Conservation (phyloP, 2,888 invertebrate genomes). For the Eumacrocentrus americanus region DNA sequence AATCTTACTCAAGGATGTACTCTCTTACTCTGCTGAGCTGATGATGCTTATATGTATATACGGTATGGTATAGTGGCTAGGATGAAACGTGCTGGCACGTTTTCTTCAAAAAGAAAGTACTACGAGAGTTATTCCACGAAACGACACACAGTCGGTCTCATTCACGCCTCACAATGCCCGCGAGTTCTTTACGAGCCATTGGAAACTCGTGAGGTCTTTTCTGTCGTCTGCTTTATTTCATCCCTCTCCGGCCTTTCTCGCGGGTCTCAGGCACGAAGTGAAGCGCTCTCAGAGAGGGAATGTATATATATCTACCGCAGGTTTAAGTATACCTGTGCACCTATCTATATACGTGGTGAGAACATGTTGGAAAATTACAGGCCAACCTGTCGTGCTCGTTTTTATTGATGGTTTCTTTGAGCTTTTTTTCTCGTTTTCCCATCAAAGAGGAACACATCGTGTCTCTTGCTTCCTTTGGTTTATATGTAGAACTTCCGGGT, state of each 20-base stretch:
- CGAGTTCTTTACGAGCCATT: neutral
- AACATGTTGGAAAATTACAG: constrained; percentile 14
- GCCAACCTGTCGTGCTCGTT: constrained; percentile 3
- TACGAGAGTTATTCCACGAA: constrained; percentile 2
- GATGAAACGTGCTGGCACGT: no score
- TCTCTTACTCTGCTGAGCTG: no score
- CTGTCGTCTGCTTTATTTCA: neutral
- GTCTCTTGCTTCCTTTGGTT: no score
- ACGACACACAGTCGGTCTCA: neutral
- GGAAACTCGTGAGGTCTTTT: constrained; percentile 1
- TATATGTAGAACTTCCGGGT: no score
- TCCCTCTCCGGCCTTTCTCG: no score
- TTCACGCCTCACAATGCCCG: constrained; percentile 3
- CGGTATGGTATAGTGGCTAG: no score
- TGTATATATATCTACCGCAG: neutral
- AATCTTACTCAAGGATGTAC: no score
- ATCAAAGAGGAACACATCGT: no score
- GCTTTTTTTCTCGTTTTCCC: neutral
- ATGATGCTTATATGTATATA: no score
- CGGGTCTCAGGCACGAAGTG: no score
- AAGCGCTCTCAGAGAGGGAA: no score
- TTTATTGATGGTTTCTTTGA: constrained; percentile 9
- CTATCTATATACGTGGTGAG: constrained; percentile 9
- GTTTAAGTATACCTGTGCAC: neutral
- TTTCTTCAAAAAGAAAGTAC: neutral